phyloP scores from a whole-genome alignment of 2,888 invertebrate genomes.

The Allolobophora icterica region DNA sequence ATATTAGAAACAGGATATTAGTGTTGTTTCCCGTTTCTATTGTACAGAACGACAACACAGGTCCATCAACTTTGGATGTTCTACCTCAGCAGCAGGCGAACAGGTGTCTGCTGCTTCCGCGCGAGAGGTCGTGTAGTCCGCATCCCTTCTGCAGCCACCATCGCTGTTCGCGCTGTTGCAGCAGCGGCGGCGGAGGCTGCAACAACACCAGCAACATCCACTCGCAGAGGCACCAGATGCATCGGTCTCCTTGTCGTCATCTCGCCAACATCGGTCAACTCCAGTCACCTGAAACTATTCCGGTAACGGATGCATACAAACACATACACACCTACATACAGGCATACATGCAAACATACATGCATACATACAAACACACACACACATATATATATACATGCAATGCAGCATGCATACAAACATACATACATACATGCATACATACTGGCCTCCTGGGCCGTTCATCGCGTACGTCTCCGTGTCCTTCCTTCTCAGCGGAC shows the following conservation, averaged over 20 bases:
- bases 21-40: background rate
- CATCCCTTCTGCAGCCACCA: constrained; percentile 30
- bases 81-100: constrained; percentile 17
- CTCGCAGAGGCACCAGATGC: constrained; percentile 6
- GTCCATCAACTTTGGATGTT: constrained; percentile 23
- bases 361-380: too few species aligned
- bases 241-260: background rate
- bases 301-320: background rate
- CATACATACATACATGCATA: too few species aligned
- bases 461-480: too few species aligned
- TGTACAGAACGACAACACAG: background rate
- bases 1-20: background rate
- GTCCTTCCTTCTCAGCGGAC: too few species aligned
- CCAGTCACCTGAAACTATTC: constrained; percentile 23
- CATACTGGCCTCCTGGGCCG: too few species aligned
- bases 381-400: too few species aligned
- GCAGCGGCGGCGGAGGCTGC: background rate
- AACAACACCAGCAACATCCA: background rate
- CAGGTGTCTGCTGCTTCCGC: constrained; percentile 13
- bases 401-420: too few species aligned
- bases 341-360: too few species aligned
- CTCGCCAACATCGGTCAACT: constrained; percentile 14
- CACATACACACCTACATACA: too few species aligned
- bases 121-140: constrained; percentile 32
- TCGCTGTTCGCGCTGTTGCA: constrained; percentile 22